A percentile compares a stretch with the other conserved stretches of the same genome.
Conservation (phyloP, 2,113 vertebrate genomes). For the Chlorodrepanis virens region DNA sequence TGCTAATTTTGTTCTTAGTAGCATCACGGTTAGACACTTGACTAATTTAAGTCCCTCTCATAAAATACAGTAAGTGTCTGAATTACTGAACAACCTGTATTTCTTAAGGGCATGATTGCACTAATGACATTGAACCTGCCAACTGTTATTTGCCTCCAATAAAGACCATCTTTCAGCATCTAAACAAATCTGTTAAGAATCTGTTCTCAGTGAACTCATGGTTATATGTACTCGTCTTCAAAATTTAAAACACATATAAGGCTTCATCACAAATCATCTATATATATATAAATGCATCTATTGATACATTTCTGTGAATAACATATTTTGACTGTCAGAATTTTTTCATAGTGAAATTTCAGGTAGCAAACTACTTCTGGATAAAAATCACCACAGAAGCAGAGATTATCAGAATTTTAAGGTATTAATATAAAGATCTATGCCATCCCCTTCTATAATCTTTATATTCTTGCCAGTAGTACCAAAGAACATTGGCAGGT, state of each 20-base stretch:
- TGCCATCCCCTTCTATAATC: neutral
- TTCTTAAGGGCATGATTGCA: neutral
- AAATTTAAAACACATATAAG: neutral
- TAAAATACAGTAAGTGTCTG: neutral
- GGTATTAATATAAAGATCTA: neutral
- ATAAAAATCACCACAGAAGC: neutral
- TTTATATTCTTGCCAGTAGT: neutral
- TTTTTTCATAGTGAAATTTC: neutral
- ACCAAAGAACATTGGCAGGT: neutral
- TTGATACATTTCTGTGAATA: neutral
- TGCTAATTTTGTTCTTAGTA: neutral
- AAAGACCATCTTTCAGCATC: neutral
- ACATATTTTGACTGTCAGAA: neutral
- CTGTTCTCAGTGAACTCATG: neutral
- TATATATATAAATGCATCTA: neutral
- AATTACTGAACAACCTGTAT: neutral
- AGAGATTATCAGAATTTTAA: neutral
- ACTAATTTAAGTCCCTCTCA: neutral
- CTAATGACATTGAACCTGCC: neutral
- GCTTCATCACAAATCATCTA: neutral
- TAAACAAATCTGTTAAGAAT: neutral
- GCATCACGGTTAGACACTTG: neutral
- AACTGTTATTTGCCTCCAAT: neutral
- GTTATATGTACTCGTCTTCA: neutral
- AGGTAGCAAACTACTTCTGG: neutral